Conservation (phyloP, 2,113 vertebrate species). For the Toxotes jaculatrix region DNA sequence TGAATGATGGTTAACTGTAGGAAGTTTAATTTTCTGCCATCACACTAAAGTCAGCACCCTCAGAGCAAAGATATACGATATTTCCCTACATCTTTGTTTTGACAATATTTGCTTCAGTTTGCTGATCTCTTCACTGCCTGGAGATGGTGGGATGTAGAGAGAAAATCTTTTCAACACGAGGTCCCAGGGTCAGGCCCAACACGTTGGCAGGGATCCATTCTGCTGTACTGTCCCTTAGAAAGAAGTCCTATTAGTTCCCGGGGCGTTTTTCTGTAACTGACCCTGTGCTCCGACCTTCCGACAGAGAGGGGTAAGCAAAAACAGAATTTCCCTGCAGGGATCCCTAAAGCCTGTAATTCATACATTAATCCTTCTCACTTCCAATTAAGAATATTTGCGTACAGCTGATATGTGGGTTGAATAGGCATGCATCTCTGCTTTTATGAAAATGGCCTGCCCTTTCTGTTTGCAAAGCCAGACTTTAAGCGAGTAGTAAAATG, state of each 20-base stretch:
- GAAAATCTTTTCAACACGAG: slow-evolving; percentile 12
- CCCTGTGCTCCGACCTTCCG: slow-evolving; percentile 70
- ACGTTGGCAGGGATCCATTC: slow-evolving; percentile 30
- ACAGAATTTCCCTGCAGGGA: slow-evolving; percentile 66
- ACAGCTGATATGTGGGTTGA: slow-evolving; percentile 59
- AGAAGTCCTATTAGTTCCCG: slow-evolving; percentile 53
- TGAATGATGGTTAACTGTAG: slow-evolving; percentile 4
- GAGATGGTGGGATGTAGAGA: neutral
- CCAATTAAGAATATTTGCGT: slow-evolving; percentile 61
- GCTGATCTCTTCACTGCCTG: neutral
- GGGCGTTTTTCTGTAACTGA: slow-evolving; percentile 56
- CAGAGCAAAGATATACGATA: neutral
- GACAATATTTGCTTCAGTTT: slow-evolving; percentile 5
- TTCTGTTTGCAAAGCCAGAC: slow-evolving; percentile 5
- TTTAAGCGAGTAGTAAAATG: slow-evolving; percentile 1
- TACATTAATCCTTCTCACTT: slow-evolving; percentile 67
- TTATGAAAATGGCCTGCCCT: slow-evolving; percentile 35
- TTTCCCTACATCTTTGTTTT: neutral
- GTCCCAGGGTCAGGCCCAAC: slow-evolving; percentile 35
- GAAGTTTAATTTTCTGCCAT: slow-evolving; percentile 2
- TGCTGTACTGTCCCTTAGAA: slow-evolving; percentile 39
- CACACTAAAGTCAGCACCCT: neutral
- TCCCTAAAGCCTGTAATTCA: slow-evolving; percentile 76
- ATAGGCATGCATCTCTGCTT: slow-evolving; percentile 33
- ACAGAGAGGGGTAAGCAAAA: slow-evolving; percentile 42